Base-by-base conservation (phyloP, 1,140 invertebrate genomes). In the Temnothorax curvispinosus region DNA sequence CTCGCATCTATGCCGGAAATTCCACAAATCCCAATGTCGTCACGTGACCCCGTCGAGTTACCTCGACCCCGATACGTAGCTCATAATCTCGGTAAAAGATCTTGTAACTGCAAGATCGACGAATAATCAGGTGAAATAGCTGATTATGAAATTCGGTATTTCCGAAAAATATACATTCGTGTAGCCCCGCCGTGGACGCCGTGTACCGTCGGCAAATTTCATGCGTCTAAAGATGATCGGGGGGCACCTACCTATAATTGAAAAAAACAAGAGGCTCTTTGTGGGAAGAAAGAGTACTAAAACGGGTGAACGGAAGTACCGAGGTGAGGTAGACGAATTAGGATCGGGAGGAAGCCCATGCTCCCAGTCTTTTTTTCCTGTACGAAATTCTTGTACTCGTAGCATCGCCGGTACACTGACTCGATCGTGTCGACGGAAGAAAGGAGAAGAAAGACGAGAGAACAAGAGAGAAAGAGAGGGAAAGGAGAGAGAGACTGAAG, bases 301-400 rank as follows among this genome's bases (percentile, higher is more conserved):
- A 87, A 81, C 74, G 80, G 35, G 69, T 58, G 89, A 91, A 89
- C 91, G 91, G 91, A 92, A 92, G 91, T 92, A 85, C 88, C 69
- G 90, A 62, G 77, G 44, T 27, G 52, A 85, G 85, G 88, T 87
- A 87, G 85, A 90, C 82, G 92, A 93, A 92, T 93, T 92, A 92
- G 91, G 91, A 89, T 85, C 84, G 85, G 71, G 67, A 90, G 88
- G 89, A 92, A 92, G 82, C 87, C 81, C 78, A 64, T 91, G 89
- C 90, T 87, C 60, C 2, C 32, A 47, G 15, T 54, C 54, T 85
- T 85, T 86, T 88, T 86, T 85, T 88, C 69, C 76, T 90, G 86
- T 74, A 93, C 91, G 82, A 92, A 93, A 92, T 93, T 89, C 92
- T 81, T 91, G 88, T 91, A 89, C 88, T 89, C 84, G 88, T 92